These are phyloP conservation scores for Plectrocnemia conspersa DNA, from an alignment of 1,140 invertebrate species.

Conservation along the genomic window DNA sequence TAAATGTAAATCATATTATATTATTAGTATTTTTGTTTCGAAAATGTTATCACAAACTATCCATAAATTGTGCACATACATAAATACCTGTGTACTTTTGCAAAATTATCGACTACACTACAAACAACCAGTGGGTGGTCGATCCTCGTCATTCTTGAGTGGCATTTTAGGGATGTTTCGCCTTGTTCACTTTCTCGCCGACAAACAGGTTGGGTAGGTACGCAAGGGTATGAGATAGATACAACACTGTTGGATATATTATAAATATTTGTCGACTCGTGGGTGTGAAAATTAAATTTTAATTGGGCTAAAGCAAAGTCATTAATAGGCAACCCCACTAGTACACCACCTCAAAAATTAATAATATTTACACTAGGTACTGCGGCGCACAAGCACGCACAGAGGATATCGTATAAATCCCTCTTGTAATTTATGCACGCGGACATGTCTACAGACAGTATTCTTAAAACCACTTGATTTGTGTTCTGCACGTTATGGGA, in stretches of 20 bases:
- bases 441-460: neutral
- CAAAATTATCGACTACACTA: too few species aligned
- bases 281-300: too few species aligned
- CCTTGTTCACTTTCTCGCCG: conserved; percentile 12
- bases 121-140: conserved; percentile 18
- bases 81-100: too few species aligned
- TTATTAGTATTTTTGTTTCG: too few species aligned
- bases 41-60: too few species aligned
- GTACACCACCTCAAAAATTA: neutral
- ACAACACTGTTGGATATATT: conserved; percentile 8
- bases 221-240: neutral
- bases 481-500: neutral
- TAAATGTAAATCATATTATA: too few species aligned
- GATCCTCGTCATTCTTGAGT: conserved; percentile 18
- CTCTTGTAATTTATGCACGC: neutral
- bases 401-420: conserved; percentile 5
- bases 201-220: conserved; percentile 16
- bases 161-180: conserved; percentile 20
- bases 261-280: conserved; percentile 21
- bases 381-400: neutral
- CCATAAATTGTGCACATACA: too few species aligned
- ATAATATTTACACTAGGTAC: neutral
- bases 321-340: conserved; percentile 1
- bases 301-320: too few species aligned
- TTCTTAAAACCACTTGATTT: conserved; percentile 10